These are phyloP conservation scores for Pseudomyrmex flavicornis DNA, from an alignment of 1,140 invertebrate genomes.

Conservation along the genomic window DNA sequence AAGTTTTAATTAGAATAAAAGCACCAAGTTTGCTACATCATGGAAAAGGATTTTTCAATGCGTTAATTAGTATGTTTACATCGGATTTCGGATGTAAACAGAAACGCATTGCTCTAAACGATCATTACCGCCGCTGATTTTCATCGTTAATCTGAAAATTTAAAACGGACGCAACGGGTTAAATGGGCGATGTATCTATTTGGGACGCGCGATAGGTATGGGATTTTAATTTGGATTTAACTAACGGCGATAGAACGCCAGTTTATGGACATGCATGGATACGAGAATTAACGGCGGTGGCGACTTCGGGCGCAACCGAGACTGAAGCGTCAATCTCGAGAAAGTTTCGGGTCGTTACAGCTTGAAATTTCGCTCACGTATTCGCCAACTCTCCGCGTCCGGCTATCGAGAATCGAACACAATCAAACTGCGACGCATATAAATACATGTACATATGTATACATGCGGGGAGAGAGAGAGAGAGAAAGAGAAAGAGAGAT, in stretches of 20 bases:
- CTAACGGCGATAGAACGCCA: conserved; percentile 46
- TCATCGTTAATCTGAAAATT: conserved; percentile 6
- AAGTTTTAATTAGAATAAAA: background rate
- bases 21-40: background rate
- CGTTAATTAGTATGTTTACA: background rate
- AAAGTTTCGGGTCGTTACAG: conserved; percentile 67
- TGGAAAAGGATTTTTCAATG: background rate
- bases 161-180: background rate
- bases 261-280: conserved; percentile 55
- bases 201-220: background rate
- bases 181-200: conserved; percentile 22
- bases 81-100: too few relatives aligned
- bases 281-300: conserved; percentile 27
- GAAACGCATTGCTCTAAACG: background rate
- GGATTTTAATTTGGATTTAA: conserved; percentile 61
- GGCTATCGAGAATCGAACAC: conserved; percentile 69
- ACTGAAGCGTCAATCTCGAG: conserved; percentile 67
- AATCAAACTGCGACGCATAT: conserved; percentile 49
- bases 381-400: conserved; percentile 42
- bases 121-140: conserved; percentile 2
- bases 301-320: conserved; percentile 14
- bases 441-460: conserved; percentile 18
- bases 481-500: background rate
- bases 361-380: conserved; percentile 70
- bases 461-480: background rate